phyloP scores from a whole-genome alignment of 2,888 invertebrate species.

The Andrena bucephala region DNA sequence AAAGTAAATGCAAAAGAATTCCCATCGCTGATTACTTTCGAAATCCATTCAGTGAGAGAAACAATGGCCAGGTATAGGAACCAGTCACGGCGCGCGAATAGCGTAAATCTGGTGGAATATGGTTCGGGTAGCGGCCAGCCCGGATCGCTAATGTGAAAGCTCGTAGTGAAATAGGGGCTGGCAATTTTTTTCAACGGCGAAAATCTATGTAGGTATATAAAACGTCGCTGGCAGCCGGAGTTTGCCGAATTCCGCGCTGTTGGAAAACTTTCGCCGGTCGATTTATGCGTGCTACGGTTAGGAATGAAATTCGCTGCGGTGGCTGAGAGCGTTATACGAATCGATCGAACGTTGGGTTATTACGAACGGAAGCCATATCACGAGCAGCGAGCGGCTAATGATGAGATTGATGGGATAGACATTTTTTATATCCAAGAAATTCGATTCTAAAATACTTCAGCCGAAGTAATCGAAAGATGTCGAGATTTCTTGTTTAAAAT shows the following conservation, averaged over 20 bases:
- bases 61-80: background rate
- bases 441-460: background rate
- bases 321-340: slow-evolving; percentile 23
- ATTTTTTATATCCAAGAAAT: background rate
- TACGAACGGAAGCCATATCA: slow-evolving; percentile 30
- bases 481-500: too few relatives aligned
- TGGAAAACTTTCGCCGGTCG: slow-evolving; percentile 19
- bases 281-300: slow-evolving; percentile 37
- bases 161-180: background rate
- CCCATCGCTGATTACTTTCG: background rate
- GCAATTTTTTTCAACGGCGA: slow-evolving; percentile 1
- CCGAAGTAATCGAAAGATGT: too few relatives aligned
- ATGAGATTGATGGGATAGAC: background rate
- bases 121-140: background rate
- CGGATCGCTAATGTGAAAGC: slow-evolving; percentile 8
- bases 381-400: slow-evolving; percentile 7
- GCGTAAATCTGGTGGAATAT: background rate
- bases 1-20: background rate
- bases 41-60: background rate
- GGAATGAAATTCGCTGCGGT: slow-evolving; percentile 40
- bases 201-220: slow-evolving; percentile 8
- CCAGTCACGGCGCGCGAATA: background rate
- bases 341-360: slow-evolving; percentile 56
- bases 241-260: slow-evolving; percentile 5
- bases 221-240: slow-evolving; percentile 17